Conservation (phyloP, 2,113 vertebrate species). For the Cyanoramphus novaezelandiae region DNA sequence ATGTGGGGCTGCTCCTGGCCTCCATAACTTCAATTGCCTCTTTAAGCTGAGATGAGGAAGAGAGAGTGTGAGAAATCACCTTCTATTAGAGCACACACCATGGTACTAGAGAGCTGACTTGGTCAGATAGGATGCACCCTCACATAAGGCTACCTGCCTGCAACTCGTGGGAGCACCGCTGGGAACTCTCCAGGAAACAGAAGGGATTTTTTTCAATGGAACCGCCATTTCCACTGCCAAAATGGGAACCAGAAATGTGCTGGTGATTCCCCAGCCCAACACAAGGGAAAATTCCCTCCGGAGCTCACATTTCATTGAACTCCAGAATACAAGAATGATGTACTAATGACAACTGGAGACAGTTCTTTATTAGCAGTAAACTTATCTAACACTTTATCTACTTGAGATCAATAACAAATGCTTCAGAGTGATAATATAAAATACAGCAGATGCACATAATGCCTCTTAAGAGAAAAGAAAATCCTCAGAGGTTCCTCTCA, state of each 20-base stretch:
- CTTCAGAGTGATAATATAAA: neutral
- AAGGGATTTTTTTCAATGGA: neutral
- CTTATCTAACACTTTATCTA: neutral
- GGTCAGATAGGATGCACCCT: neutral
- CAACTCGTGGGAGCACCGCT: fast-evolving
- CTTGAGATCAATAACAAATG: neutral
- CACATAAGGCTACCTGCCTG: fast-evolving
- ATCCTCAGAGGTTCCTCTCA: neutral
- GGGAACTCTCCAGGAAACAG: neutral
- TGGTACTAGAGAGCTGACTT: neutral
- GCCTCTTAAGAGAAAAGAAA: neutral
- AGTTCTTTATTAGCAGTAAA: neutral
- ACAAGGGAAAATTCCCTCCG: neutral
- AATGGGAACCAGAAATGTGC: neutral
- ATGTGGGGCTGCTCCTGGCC: neutral
- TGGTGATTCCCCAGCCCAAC: neutral
- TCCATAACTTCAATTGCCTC: neutral
- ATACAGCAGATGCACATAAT: neutral
- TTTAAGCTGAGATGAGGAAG: neutral
- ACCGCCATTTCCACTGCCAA: neutral
- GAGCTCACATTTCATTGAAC: neutral
- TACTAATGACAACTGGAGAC: neutral
- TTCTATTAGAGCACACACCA: neutral
- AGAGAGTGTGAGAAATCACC: neutral
- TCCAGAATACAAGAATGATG: neutral